Conservation (phyloP, 2,888 invertebrate genomes). For the Lamellibrachia columna region DNA sequence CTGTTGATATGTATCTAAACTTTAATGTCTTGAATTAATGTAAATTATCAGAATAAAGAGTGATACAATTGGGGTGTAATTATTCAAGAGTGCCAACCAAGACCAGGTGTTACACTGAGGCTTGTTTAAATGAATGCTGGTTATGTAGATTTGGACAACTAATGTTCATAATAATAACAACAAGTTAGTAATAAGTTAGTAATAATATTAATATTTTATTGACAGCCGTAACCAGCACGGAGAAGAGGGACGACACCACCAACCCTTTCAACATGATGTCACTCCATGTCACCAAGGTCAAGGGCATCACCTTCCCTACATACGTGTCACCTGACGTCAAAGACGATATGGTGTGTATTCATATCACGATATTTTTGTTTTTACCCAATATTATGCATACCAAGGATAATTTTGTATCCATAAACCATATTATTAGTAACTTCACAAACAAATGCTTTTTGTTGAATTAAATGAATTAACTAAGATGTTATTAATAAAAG, state of each 20-base stretch:
- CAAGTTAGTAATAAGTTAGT: not conserved
- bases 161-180: not conserved
- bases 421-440: no score
- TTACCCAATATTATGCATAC: not conserved
- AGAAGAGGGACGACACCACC: not conserved
- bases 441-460: no score
- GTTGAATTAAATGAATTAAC: no score
- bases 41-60: no score
- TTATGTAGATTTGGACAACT: no score
- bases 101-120: no score
- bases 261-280: not conserved
- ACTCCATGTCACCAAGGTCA: conserved; percentile 43
- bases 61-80: no score
- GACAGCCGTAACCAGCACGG: not conserved
- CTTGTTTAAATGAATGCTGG: no score
- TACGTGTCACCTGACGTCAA: conserved; percentile 60
- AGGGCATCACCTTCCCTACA: conserved; percentile 53
- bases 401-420: not conserved
- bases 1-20: no score
- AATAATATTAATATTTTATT: not conserved
- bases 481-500: no score
- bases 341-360: conserved; percentile 57
- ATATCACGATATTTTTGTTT: not conserved
- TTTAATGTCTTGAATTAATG: no score
- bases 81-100: no score